These are phyloP conservation scores for Gonocerus acuteangulatus DNA, from an alignment of 2,888 invertebrate species.

Conservation along the genomic window DNA sequence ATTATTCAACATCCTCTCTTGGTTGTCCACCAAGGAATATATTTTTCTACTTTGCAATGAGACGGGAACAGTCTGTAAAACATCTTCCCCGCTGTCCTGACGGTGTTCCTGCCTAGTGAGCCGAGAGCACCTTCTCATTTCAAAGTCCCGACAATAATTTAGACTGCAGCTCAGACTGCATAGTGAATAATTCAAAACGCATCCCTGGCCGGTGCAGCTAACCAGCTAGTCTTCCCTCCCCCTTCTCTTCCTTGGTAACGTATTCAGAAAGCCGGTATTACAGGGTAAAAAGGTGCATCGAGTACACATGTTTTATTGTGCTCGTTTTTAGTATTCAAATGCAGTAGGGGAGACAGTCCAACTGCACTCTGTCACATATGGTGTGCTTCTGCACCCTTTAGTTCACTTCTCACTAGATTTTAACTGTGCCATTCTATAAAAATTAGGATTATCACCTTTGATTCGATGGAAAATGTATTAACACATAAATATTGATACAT, in stretches of 20 bases:
- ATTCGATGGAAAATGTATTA: no score
- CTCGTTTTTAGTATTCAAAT: conserved; percentile 15
- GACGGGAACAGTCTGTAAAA: no score
- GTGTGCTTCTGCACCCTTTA: neutral
- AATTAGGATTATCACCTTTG: no score
- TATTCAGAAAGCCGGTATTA: neutral
- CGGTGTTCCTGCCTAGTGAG: no score
- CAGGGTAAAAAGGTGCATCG: conserved; percentile 11
- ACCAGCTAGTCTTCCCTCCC: no score
- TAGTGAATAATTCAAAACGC: neutral
- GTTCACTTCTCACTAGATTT: no score
- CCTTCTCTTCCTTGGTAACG: neutral
- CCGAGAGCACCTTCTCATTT: neutral
- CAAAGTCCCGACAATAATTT: neutral
- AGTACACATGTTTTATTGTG: conserved; percentile 22
- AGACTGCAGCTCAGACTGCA: neutral
- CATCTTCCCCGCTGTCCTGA: no score
- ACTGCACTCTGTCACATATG: conserved; percentile 6
- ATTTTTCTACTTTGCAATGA: no score
- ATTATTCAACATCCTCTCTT: no score
- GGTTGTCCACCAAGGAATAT: no score
- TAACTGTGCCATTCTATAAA: no score
- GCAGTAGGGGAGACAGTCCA: neutral
- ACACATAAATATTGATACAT: no score
- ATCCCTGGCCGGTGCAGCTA: neutral